phyloP scores from a whole-genome alignment of 2,113 vertebrate species.

The Mus musculus region DNA sequence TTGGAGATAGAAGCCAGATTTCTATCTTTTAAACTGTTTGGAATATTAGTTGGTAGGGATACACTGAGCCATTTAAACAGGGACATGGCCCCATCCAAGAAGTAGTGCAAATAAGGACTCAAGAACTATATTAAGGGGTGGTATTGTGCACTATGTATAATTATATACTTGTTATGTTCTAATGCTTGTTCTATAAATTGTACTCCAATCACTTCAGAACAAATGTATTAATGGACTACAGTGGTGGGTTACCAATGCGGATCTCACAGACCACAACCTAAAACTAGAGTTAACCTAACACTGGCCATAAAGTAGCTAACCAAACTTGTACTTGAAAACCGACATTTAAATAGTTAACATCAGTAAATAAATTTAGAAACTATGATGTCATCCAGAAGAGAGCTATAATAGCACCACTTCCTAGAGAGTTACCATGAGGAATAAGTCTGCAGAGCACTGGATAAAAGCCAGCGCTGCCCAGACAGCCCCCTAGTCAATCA shows the following conservation, averaged over 20 bases:
- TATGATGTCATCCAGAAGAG: neutral
- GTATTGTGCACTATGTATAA: neutral
- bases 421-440: neutral
- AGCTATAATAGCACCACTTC: neutral
- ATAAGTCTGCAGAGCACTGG: neutral
- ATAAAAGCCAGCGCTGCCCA: constrained; percentile 17
- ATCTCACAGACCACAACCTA: neutral
- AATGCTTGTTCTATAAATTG: constrained; percentile 54
- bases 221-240: neutral
- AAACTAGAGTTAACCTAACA: neutral
- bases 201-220: constrained; percentile 44
- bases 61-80: neutral
- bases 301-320: neutral
- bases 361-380: constrained; percentile 47
- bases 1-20: constrained; percentile 10
- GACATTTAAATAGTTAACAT: constrained; percentile 34
- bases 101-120: constrained; percentile 33
- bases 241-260: constrained; percentile 1
- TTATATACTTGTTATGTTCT: neutral
- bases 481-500: neutral
- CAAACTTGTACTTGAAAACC: constrained; percentile 38
- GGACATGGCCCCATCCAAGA: constrained; percentile 18
- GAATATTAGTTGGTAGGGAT: neutral
- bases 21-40: constrained; percentile 8
- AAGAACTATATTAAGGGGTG: neutral